Evolutionary conservation across 2,888 invertebrate genomes (phyloP).

Genomic region (Tortricodes alternella): DNA sequence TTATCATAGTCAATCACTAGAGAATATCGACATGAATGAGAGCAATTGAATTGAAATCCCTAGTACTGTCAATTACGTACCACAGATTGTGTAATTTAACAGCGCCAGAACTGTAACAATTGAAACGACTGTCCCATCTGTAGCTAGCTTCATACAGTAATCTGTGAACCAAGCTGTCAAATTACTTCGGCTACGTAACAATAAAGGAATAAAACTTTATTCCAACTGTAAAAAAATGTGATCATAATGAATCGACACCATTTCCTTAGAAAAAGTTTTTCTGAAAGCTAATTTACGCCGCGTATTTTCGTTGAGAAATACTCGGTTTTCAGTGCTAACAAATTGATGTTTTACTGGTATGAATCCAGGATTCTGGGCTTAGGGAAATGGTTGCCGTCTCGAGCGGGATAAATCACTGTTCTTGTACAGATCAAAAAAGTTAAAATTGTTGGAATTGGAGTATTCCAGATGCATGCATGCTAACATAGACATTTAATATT

Average conservation of each 20-base stretch:
- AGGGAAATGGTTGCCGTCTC: constrained; percentile 11
- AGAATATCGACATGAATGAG: no score
- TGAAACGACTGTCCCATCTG: no score
- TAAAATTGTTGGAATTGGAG: no score
- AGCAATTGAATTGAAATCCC: no score
- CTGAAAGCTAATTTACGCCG: constrained; percentile 12
- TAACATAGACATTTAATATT: no score
- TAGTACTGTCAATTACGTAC: no score
- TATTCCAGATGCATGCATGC: no score
- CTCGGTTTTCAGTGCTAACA: constrained; percentile 7
- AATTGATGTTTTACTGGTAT: constrained; percentile 24
- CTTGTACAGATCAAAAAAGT: constrained; percentile 5
- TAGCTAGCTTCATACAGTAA: no score
- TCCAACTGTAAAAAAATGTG: neutral
- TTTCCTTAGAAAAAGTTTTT: constrained; percentile 10
- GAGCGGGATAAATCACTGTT: constrained; percentile 10
- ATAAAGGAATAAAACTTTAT: neutral
- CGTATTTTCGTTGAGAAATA: neutral
- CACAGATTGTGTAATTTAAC: no score
- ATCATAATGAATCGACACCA: constrained; percentile 6
- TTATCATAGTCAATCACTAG: no score
- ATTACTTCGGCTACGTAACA: neutral
- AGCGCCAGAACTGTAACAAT: no score
- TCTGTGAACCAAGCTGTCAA: neutral
- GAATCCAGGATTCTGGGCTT: constrained; percentile 4